Conservation (phyloP, 2,113 vertebrate species). For the Lophius piscatorius region DNA sequence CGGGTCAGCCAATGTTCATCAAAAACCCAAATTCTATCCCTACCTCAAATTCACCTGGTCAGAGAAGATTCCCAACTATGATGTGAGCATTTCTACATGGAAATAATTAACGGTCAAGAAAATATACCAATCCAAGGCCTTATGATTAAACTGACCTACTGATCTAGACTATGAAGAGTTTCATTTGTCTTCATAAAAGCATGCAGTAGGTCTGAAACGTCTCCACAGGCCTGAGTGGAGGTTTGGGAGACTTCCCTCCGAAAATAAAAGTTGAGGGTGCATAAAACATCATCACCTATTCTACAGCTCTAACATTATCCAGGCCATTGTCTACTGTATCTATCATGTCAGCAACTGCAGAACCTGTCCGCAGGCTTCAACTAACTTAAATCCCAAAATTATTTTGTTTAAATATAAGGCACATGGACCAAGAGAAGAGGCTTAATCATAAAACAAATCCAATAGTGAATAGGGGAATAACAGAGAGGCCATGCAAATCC, state of each 20-base stretch:
- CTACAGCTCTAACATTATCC: neutral
- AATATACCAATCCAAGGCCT: slow-evolving; percentile 28
- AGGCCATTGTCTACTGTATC: neutral
- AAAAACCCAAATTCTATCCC: slow-evolving; percentile 29
- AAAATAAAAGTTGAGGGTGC: neutral
- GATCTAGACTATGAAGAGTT: slow-evolving; percentile 6
- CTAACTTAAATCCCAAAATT: slow-evolving; percentile 24
- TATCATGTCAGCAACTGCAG: slow-evolving; percentile 33
- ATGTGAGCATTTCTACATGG: neutral
- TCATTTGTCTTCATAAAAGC: slow-evolving; percentile 36
- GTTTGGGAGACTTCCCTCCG: slow-evolving; percentile 23
- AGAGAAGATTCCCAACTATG: slow-evolving; percentile 19
- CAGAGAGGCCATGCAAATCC: slow-evolving; percentile 22
- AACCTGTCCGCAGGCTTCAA: slow-evolving; percentile 52
- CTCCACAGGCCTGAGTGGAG: slow-evolving; percentile 12
- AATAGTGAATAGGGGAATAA: slow-evolving; percentile 10
- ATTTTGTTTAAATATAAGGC: slow-evolving; percentile 62
- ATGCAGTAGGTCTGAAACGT: slow-evolving; percentile 23
- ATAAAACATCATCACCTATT: slow-evolving; percentile 26
- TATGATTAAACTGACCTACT: slow-evolving; percentile 19
- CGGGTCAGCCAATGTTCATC: slow-evolving; percentile 61
- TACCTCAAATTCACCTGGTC: slow-evolving; percentile 22
- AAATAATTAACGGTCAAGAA: slow-evolving; percentile 24
- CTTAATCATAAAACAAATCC: slow-evolving; percentile 39
- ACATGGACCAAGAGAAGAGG: slow-evolving; percentile 51